Evolutionary conservation across 1,140 invertebrate species (phyloP).

Genomic region (Cyclina sinensis): DNA sequence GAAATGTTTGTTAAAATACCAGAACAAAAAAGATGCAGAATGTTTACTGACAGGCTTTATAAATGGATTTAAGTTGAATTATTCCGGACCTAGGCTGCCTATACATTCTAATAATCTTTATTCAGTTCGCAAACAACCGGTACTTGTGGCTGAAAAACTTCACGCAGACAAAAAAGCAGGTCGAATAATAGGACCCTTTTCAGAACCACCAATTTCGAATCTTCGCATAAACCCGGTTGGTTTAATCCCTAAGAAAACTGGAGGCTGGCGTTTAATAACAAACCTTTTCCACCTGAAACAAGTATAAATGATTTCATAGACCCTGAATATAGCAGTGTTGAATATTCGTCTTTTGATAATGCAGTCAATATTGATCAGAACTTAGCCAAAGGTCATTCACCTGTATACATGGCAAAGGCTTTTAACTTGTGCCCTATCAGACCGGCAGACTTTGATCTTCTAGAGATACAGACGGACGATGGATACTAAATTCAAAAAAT

Average conservation of each 20-base stretch:
- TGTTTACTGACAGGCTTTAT: not conserved
- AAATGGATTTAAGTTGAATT: not conserved
- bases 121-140: no score
- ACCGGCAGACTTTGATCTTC: not conserved
- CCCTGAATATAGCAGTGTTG: constrained; percentile 25
- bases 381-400: not conserved
- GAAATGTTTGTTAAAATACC: not conserved
- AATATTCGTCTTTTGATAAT: constrained; percentile 56
- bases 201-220: not conserved
- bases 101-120: not conserved
- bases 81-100: not conserved
- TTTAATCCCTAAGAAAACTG: not conserved
- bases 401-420: constrained; percentile 47
- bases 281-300: constrained; percentile 41
- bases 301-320: constrained; percentile 48
- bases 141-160: not conserved
- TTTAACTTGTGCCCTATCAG: constrained; percentile 21
- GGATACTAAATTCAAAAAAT: constrained; percentile 1
- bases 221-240: not conserved
- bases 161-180: not conserved
- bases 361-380: constrained; percentile 47
- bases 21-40: not conserved
- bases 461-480: not conserved
- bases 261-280: constrained; percentile 22
- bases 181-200: not conserved